Percentiles rank a stretch among this genome's conserved stretches.
Conservation (phyloP, 2,797 vertebrate species). For the Trematomus bernacchii region DNA sequence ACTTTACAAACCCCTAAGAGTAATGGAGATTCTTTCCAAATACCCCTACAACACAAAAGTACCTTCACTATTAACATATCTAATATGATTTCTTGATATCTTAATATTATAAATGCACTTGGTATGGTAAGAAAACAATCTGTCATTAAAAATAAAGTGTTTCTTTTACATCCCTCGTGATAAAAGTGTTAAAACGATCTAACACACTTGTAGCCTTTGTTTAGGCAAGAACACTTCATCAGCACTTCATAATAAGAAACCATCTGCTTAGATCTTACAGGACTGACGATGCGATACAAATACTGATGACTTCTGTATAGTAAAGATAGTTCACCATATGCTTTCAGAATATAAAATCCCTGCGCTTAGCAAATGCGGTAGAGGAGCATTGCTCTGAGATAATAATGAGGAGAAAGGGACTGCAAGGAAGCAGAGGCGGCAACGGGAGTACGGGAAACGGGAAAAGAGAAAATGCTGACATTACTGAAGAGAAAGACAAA, state of each 20-base stretch:
- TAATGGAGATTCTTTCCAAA: too few species aligned
- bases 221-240: slow-evolving; percentile 52
- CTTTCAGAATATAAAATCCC: slow-evolving; percentile 53
- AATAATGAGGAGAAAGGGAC: slow-evolving; percentile 40
- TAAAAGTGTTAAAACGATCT: slow-evolving; percentile 29
- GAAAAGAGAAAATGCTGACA: slow-evolving; percentile 61
- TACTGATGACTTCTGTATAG: slow-evolving; percentile 65
- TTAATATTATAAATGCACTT: too few species aligned
- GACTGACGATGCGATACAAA: slow-evolving; percentile 57
- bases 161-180: neutral
- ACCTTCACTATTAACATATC: too few species aligned
- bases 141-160: too few species aligned
- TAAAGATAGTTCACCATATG: slow-evolving; percentile 71
- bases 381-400: slow-evolving; percentile 40
- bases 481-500: slow-evolving; percentile 45
- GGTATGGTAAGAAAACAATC: too few species aligned
- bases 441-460: slow-evolving; percentile 23
- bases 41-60: too few species aligned
- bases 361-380: slow-evolving; percentile 36
- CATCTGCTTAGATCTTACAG: slow-evolving; percentile 69
- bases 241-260: slow-evolving; percentile 61
- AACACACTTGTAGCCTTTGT: slow-evolving; percentile 26
- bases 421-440: slow-evolving; percentile 19
- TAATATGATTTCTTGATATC: too few species aligned
- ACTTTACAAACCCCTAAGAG: too few species aligned